phyloP scores from a whole-genome alignment of 2,797 vertebrate genomes.

The Neosilurus hyrtlii region DNA sequence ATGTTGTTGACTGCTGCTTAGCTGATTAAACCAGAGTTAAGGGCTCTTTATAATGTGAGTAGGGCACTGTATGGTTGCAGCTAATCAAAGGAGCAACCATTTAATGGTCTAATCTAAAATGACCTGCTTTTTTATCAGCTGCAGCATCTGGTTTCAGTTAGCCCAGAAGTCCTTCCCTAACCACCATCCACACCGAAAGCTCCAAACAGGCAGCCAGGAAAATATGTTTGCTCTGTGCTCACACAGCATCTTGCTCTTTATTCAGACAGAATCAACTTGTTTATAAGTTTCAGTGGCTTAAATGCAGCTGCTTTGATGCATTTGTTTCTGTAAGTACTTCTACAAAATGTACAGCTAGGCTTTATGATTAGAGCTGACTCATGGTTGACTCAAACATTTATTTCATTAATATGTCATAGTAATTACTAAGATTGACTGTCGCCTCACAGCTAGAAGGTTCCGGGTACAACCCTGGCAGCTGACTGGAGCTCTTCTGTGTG shows the following conservation, averaged over 20 bases:
- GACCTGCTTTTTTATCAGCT: slow-evolving; percentile 67
- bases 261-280: slow-evolving; percentile 54
- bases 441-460: too few species aligned
- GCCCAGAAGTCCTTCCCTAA: slow-evolving; percentile 41
- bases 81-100: slow-evolving; percentile 30
- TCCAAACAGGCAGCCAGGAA: slow-evolving; percentile 53
- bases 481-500: too few species aligned
- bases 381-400: not conserved
- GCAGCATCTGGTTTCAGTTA: slow-evolving; percentile 68
- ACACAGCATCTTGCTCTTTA: slow-evolving; percentile 53
- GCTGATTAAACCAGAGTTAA: slow-evolving; percentile 53
- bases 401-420: not conserved
- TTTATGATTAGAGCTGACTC: not conserved
- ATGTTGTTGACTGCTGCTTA: slow-evolving; percentile 39
- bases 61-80: slow-evolving; percentile 3
- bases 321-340: slow-evolving; percentile 32
- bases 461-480: too few species aligned
- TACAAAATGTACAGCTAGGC: not conserved
- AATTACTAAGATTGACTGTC: not conserved
- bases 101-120: slow-evolving; percentile 60
- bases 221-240: slow-evolving; percentile 61
- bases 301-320: slow-evolving; percentile 42
- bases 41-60: slow-evolving; percentile 52
- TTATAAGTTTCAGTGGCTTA: slow-evolving; percentile 39
- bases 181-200: slow-evolving; percentile 28